phyloP scores from a whole-genome alignment of 2,797 vertebrate species.

The Acanthurus lineatus region DNA sequence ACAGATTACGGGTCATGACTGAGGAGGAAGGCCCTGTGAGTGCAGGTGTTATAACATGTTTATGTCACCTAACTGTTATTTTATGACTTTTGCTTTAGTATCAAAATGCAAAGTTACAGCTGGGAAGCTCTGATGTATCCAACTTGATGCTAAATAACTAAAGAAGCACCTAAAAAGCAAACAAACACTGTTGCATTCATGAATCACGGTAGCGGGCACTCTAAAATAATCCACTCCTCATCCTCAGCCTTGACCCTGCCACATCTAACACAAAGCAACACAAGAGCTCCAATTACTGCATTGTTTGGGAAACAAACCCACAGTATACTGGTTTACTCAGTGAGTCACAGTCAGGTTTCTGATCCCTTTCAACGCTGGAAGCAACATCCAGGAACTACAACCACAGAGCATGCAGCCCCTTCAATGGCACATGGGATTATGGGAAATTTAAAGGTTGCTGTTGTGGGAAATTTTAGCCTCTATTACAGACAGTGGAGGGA shows the following conservation, averaged over 20 bases:
- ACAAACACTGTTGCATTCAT: not conserved
- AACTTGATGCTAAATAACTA: not conserved
- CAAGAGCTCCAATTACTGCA: constrained; percentile 17
- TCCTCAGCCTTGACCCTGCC: constrained; percentile 55
- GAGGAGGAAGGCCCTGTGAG: constrained; percentile 52
- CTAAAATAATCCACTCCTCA: constrained; percentile 30
- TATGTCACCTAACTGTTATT: not conserved
- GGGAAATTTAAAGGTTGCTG: not conserved
- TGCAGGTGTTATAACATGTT: not conserved
- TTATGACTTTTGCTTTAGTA: not conserved
- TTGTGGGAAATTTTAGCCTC: not conserved
- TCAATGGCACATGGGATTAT: not conserved
- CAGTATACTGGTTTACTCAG: not conserved
- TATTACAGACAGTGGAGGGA: not conserved
- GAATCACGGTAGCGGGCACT: not conserved
- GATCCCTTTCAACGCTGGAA: constrained; percentile 11
- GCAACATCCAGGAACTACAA: constrained; percentile 12
- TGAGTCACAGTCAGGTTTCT: constrained; percentile 1
- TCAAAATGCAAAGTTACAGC: not conserved
- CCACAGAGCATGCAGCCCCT: constrained; percentile 63
- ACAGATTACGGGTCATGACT: constrained; percentile 37
- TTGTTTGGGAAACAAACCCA: constrained; percentile 40
- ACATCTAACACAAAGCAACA: constrained; percentile 48
- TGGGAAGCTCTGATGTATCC: not conserved
- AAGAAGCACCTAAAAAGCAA: not conserved